Evolutionary conservation across 1,140 invertebrate species (phyloP), one percentile per base, ranked within the genome.

Genomic region (Drosophila truncata): DNA sequence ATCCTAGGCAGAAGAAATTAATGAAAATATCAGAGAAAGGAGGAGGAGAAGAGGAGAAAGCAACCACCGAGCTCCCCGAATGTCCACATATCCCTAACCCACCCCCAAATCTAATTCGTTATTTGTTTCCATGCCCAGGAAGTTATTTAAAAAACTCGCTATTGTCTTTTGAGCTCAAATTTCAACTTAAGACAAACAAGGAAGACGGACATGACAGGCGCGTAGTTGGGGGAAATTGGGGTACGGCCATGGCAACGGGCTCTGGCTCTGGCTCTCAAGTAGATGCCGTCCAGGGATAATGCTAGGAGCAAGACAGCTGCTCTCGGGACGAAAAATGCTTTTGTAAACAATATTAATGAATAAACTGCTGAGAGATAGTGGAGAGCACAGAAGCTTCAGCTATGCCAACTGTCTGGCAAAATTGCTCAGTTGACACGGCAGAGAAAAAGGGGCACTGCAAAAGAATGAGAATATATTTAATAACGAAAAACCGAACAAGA

Each of bases 271-370:
- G 31, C 29, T 41, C 35, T 71, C 54, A 50, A 73, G 52, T 27
- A 35, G 44, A 72, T 47, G 37, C 42, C 67, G 54, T 33, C 69
- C 65, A 58, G 50, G 69, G 52, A 70, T 67, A 78, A 54, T 35
- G 49, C 69, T 47, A 41, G 52, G 41, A 72, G 41, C 33, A 59
- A 37, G 69, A 72, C 69, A 72, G 66, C 52, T 72, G 66, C 66
- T 58, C 64, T 69, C 64, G 33, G 49, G 57, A 69, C 64, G 75
- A 58, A 78, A 79, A 70, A 78, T 78, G 76, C 76, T 72, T 64
- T 78, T 58, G 72, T 71, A 71, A 82, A 82, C 80, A 82, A 82
- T 82, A 78, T 82, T 82, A 82, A 82, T 82, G 80, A 82, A 82
- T 82, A 82, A 67, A 78, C 65, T 37, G n/a, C n/a, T n/a, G n/a